phyloP scores from a whole-genome alignment of 2,797 vertebrate species.

The Delichon dasypus region DNA sequence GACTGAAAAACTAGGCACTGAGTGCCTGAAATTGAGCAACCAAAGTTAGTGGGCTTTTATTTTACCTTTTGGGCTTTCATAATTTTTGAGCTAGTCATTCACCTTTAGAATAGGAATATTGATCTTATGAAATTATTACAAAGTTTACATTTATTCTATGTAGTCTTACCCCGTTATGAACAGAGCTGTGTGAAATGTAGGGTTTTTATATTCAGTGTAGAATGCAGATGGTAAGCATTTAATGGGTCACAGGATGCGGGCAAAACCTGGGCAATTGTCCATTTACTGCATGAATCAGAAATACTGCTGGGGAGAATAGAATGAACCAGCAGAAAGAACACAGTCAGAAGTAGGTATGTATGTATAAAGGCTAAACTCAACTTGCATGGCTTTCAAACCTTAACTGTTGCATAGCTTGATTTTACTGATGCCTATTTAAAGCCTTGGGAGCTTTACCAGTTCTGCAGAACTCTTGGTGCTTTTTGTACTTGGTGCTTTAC shows the following conservation, averaged over 20 bases:
- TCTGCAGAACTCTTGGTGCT: neutral
- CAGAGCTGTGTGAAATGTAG: neutral
- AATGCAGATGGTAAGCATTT: slow-evolving; percentile 4
- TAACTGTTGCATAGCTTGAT: neutral
- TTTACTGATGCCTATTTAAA: neutral
- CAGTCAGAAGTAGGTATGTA: neutral
- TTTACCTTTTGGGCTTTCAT: neutral
- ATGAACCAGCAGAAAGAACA: neutral
- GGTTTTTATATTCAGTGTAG: neutral
- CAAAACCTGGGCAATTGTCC: neutral
- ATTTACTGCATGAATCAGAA: slow-evolving; percentile 19
- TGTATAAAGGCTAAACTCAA: neutral
- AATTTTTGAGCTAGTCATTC: neutral
- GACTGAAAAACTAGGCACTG: neutral
- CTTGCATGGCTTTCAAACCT: neutral
- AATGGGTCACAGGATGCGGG: neutral
- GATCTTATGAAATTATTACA: neutral
- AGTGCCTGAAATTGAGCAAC: neutral
- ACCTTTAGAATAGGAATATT: neutral
- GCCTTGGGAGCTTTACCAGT: neutral
- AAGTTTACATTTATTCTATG: neutral
- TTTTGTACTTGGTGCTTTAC: no score
- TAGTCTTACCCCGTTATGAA: neutral
- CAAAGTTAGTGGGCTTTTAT: neutral
- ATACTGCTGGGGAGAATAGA: neutral